These are phyloP conservation scores for Chelon labrosus DNA, from an alignment of 2,797 vertebrate species.

Conservation along the genomic window DNA sequence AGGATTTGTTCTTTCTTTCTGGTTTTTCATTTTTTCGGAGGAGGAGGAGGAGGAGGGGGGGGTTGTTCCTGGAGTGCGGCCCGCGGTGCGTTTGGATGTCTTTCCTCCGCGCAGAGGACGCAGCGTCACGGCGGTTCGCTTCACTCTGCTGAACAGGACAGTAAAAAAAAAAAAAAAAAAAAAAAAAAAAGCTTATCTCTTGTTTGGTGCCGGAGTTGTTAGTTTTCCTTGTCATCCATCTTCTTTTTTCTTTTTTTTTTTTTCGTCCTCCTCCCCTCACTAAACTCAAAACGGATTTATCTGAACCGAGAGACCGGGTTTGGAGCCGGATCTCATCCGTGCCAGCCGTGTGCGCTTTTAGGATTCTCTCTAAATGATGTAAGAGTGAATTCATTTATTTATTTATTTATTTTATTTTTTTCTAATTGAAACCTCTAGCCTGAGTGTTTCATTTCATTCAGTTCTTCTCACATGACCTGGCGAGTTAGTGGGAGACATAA, in stretches of 20 bases:
- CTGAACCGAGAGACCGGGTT: constrained; percentile 11
- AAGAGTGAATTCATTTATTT: constrained; percentile 35
- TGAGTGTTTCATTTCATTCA: constrained; percentile 1
- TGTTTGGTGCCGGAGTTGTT: constrained; percentile 31
- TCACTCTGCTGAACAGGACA: constrained; percentile 60
- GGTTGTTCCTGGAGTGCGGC: constrained; percentile 7
- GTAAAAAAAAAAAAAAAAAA: not conserved
- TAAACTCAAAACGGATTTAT: constrained; percentile 37
- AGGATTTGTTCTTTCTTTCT: not conserved
- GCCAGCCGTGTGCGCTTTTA: not conserved
- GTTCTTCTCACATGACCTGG: constrained; percentile 4
- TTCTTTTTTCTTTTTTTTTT: not conserved
- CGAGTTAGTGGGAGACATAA: constrained; percentile 21
- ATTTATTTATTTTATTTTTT: not conserved
- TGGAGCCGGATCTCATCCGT: not conserved
- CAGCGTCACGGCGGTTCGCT: constrained; percentile 43
- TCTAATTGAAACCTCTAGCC: not conserved
- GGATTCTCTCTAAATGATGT: constrained; percentile 14
- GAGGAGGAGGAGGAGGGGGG: no score
- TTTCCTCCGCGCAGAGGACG: constrained; percentile 65
- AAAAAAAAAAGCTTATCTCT: not conserved
- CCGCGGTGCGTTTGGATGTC: constrained; percentile 41
- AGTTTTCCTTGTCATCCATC: not conserved
- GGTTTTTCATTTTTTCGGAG: no score
- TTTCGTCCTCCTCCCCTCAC: no score